phyloP scores from a whole-genome alignment of 2,797 vertebrate species.

The Trachops cirrhosus region DNA sequence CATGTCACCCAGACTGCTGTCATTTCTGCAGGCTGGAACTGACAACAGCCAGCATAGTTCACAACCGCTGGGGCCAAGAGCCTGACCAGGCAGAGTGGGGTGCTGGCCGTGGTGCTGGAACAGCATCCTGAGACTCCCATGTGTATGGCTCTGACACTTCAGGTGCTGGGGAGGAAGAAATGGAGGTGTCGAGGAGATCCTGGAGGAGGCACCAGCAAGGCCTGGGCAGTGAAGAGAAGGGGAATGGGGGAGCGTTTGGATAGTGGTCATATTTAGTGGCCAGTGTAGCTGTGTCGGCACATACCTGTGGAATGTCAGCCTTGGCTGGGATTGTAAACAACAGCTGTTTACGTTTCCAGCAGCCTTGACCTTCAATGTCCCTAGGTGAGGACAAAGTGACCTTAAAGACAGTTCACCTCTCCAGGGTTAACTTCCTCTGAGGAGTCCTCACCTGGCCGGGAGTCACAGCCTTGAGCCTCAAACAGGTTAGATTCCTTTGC shows the following conservation, averaged over 20 bases:
- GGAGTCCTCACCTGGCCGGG: not conserved
- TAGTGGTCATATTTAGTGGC: not conserved
- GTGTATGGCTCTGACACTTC: not conserved
- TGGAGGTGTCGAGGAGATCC: not conserved
- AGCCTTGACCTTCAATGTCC: not conserved
- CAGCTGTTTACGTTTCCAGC: not conserved
- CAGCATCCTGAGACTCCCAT: rapidly evolving
- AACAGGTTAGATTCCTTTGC: not conserved
- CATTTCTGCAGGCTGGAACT: not conserved
- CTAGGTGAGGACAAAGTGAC: not conserved
- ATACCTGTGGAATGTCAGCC: not conserved
- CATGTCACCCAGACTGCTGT: not conserved
- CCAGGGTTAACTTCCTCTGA: not conserved
- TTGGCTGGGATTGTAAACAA: not conserved
- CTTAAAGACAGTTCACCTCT: not conserved
- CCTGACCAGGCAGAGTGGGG: rapidly evolving
- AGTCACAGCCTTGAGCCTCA: not conserved
- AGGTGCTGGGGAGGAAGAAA: not conserved
- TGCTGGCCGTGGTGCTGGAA: not conserved
- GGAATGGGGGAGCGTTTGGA: not conserved
- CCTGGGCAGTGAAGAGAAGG: not conserved
- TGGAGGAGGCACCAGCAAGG: not conserved
- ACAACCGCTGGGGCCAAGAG: rapidly evolving
- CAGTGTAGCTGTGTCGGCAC: no score
- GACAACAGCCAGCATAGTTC: not conserved